A percentile compares a stretch with the other conserved stretches of the same genome.
These are phyloP conservation scores for Neodon shergylaensis DNA, from an alignment of 2,113 vertebrate species.

Conservation along the genomic window DNA sequence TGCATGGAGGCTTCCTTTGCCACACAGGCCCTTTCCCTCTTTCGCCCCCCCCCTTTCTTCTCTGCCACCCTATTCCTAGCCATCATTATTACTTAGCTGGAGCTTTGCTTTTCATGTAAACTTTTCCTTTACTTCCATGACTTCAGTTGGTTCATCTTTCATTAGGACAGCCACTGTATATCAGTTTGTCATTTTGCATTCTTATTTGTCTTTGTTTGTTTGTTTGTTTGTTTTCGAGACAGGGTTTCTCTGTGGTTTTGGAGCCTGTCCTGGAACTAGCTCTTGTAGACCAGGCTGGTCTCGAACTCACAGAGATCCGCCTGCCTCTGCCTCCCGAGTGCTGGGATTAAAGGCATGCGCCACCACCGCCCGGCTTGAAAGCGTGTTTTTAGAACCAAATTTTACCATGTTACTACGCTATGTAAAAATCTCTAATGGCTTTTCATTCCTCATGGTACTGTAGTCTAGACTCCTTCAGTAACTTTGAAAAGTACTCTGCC, in stretches of 20 bases:
- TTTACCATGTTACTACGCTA: neutral
- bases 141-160: neutral
- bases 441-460: neutral
- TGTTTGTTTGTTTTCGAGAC: no score
- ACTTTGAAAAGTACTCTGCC: neutral
- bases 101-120: neutral
- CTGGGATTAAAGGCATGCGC: no score
- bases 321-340: no score
- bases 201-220: neutral
- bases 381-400: slow-evolving; percentile 23
- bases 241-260: no score
- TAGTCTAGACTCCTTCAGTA: neutral
- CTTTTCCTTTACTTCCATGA: neutral
- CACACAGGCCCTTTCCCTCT: neutral
- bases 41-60: neutral
- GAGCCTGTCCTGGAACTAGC: no score
- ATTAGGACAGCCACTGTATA: neutral
- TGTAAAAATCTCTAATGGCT: slow-evolving; percentile 7
- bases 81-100: neutral
- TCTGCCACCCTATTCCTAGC: neutral
- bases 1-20: neutral
- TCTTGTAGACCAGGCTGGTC: no score
- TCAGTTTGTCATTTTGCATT: neutral
- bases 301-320: no score
- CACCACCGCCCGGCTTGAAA: no score